Base-by-base conservation (phyloP, 1,140 invertebrate species). In the Dendroctonus ponderosae region DNA sequence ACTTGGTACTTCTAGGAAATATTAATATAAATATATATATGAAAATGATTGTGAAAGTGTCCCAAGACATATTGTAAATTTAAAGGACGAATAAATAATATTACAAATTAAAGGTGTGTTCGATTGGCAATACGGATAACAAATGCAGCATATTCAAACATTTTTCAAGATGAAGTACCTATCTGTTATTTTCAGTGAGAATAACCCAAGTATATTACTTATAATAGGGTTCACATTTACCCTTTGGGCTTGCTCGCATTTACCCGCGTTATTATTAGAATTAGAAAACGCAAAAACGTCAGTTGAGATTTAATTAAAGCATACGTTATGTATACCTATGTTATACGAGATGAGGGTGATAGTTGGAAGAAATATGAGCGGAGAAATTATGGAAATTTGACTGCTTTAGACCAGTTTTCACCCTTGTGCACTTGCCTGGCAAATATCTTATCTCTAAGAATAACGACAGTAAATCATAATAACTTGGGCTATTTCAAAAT, bases 291-390 rank as follows among this genome's bases (percentile, higher is more conserved):
- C 67, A 68, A 68, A 68, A 68, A 68, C 48, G 60, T 63, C 56
- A 63, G 54, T 51, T 58, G 52, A 63, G 67, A 63, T 68, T 68
- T 68, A 68, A 68, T 68, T 68, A 68, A 68, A 63, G 46, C 52
- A 67, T 68, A 68, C 60, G 61, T 67, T 62, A 61, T 43, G 59
- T 54, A 67, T 58, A 56, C 52, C 39, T 57, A 67, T 48, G 57
- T 49, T 43, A 51, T 26, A 62, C 50, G 66, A 67, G 52, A 67
- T 15, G 44, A 51, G 58, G 53, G 44, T 59, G 57, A 66, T 51
- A 49, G 51, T 56, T 38, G 46, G 40, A 60, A 51, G 57, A 51
- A 66, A 53, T 42, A 48, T 44, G 38, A 42, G 38, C 57, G 40
- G 51, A 11, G 46, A 41, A 50, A 60, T 41, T 60, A 66, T 53